Evolutionary conservation across 2,113 vertebrate genomes (phyloP).

Genomic region (Boulengeromyrus knoepffleri): DNA sequence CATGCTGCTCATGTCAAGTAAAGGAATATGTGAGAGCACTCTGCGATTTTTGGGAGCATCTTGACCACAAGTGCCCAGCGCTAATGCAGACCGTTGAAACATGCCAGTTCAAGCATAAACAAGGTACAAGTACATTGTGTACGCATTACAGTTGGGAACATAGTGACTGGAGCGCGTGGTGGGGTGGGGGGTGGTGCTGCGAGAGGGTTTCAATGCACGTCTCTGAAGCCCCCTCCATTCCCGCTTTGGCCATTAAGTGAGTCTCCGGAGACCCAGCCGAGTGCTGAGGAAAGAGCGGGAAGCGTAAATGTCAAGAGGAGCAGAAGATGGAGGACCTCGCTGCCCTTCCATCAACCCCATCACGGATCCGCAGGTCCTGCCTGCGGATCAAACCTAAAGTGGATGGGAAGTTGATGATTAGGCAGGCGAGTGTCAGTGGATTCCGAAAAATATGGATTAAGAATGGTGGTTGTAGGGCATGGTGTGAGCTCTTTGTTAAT

Average conservation of each 20-base stretch:
- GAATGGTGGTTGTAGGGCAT: background rate
- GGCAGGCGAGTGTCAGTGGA: background rate
- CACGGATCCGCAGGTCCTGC: background rate
- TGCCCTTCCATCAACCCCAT: background rate
- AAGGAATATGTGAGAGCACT: background rate
- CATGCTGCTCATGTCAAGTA: background rate
- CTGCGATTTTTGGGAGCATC: background rate
- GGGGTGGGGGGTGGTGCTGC: background rate
- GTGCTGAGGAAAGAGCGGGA: background rate
- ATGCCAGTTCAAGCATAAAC: background rate
- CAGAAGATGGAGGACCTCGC: background rate
- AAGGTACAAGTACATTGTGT: background rate
- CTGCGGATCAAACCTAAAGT: background rate
- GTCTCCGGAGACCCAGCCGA: background rate
- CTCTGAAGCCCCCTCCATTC: constrained; percentile 7
- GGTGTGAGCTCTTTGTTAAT: background rate
- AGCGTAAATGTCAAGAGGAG: background rate
- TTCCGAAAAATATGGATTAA: background rate
- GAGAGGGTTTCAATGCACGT: background rate
- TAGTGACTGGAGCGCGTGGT: background rate
- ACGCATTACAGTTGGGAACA: background rate
- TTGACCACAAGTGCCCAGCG: background rate
- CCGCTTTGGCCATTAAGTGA: constrained; percentile 10
- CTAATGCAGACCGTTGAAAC: background rate
- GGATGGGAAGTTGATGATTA: background rate